Conservation (phyloP, 2,113 vertebrate species). For the Crotalus horridus region DNA sequence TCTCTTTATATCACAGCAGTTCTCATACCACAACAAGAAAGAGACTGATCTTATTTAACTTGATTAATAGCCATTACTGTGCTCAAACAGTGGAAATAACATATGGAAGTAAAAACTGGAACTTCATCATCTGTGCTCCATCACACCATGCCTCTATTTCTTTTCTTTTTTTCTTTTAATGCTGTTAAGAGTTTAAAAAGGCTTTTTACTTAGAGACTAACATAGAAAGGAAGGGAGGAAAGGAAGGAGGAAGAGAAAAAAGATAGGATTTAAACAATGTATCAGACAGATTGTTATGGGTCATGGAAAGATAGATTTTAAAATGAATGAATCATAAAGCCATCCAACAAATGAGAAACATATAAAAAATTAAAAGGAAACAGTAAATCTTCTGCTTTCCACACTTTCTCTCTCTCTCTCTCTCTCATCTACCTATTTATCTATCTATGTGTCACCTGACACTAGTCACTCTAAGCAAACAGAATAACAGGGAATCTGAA, state of each 20-base stretch:
- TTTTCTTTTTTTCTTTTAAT: background rate
- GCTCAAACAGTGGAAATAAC: background rate
- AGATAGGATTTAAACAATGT: background rate
- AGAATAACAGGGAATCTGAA: background rate
- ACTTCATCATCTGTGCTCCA: background rate
- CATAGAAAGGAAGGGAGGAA: background rate
- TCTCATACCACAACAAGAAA: background rate
- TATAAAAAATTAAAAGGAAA: background rate
- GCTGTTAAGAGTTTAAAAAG: background rate
- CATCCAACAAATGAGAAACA: background rate
- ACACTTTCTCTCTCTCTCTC: background rate
- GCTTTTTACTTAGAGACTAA: background rate
- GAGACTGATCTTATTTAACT: background rate
- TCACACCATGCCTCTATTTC: background rate
- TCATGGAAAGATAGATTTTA: background rate
- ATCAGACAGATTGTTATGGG: background rate
- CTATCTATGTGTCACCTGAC: background rate
- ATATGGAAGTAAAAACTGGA: background rate
- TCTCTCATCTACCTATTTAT: background rate
- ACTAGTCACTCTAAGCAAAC: background rate
- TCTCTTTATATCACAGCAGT: background rate
- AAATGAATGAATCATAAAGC: background rate
- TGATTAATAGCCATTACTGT: background rate
- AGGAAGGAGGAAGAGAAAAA: background rate
- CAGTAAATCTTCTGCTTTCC: background rate